Percentiles rank a stretch among this genome's conserved stretches.
phyloP scores from a whole-genome alignment of 2,888 invertebrate genomes.

The Azorinus chamasolen region DNA sequence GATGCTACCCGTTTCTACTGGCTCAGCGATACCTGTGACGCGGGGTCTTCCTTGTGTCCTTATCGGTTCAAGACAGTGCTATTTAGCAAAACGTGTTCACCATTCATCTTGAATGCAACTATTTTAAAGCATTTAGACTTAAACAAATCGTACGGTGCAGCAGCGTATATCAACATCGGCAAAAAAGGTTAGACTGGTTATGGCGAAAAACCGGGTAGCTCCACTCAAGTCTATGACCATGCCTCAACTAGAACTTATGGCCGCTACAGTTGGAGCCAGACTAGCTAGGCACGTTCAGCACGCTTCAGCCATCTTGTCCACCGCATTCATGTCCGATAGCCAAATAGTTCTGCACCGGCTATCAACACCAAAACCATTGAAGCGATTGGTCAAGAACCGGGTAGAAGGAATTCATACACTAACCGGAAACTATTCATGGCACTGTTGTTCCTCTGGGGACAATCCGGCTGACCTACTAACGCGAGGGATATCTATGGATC shows the following conservation, averaged over 20 bases:
- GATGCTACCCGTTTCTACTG: too few species aligned
- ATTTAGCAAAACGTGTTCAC: too few species aligned
- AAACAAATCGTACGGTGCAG: too few species aligned
- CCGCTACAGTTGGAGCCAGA: conserved; percentile 37
- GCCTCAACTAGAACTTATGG: conserved; percentile 50
- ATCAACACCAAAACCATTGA: conserved; percentile 14
- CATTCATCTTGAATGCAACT: too few species aligned
- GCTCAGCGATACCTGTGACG: too few species aligned
- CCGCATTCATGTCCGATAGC: conserved; percentile 37
- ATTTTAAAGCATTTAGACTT: too few species aligned
- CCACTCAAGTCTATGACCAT: conserved; percentile 36
- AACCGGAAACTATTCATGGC: conserved; percentile 21
- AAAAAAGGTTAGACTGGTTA: too few species aligned
- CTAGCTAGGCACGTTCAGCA: conserved; percentile 22
- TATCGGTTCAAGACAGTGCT: too few species aligned
- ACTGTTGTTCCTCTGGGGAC: conserved; percentile 31
- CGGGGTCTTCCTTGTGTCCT: too few species aligned
- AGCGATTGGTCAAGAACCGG: conserved; percentile 33
- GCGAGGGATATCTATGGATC: conserved; percentile 29
- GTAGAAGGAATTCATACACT: conserved; percentile 15
- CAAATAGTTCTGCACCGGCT: conserved; percentile 42
- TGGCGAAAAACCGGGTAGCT: conserved; percentile 41
- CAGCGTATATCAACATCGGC: too few species aligned
- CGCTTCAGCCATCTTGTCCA: not conserved
- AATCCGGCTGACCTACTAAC: conserved; percentile 43